A percentile compares a stretch with the other conserved stretches of the same genome.
Evolutionary conservation across 2,113 vertebrate genomes (phyloP).

Genomic region (Mionectes macconnelli): DNA sequence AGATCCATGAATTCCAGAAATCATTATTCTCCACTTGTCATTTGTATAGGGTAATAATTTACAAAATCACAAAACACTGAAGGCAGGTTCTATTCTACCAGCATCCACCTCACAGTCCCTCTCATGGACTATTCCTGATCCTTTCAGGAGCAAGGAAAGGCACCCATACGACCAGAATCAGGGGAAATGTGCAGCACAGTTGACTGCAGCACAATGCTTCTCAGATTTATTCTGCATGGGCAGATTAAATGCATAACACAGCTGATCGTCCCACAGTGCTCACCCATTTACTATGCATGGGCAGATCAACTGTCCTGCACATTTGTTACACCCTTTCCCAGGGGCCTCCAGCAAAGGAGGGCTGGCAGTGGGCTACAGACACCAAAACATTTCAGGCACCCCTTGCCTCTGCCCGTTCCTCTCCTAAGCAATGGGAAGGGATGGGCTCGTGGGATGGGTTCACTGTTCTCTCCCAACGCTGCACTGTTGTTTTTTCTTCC

Average conservation of each 20-base stretch:
- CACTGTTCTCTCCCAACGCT: neutral
- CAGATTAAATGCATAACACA: slow-evolving; percentile 29
- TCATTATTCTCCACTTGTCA: neutral
- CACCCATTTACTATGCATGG: slow-evolving; percentile 26
- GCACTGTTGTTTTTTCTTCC: neutral
- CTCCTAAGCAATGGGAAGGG: neutral
- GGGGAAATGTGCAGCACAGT: neutral
- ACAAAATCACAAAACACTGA: neutral
- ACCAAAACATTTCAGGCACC: slow-evolving; percentile 39
- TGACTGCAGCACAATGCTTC: neutral
- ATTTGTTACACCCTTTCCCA: slow-evolving; percentile 44
- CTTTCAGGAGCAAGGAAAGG: neutral
- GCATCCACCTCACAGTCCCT: neutral
- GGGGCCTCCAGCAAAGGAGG: neutral
- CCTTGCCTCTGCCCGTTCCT: neutral
- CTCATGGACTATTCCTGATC: neutral
- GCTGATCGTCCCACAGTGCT: neutral
- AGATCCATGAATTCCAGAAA: neutral
- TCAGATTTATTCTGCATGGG: neutral
- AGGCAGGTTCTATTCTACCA: neutral
- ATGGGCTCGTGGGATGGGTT: neutral
- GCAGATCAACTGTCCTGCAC: slow-evolving; percentile 32
- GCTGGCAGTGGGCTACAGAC: slow-evolving; percentile 8
- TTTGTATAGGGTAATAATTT: neutral
- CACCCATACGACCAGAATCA: neutral